Conservation (phyloP, 2,888 invertebrate species). For the Plagodis pulveraria region DNA sequence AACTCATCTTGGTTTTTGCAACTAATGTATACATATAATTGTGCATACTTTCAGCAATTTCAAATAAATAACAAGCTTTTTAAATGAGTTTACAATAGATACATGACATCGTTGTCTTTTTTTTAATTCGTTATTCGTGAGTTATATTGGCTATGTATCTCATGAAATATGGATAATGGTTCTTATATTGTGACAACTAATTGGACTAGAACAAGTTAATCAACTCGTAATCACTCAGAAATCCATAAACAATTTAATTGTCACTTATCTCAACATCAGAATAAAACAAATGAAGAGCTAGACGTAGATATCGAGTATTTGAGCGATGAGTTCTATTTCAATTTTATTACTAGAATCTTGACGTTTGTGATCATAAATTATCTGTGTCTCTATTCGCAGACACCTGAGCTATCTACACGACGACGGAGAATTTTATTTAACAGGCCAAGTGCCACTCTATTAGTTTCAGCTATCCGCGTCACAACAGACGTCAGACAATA, state of each 20-base stretch:
- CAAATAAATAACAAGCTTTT: too few relatives aligned
- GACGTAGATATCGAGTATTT: conserved; percentile 8
- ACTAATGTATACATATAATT: too few relatives aligned
- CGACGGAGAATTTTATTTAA: too few relatives aligned
- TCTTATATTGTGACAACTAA: conserved; percentile 7
- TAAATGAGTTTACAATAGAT: neutral
- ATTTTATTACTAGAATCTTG: conserved; percentile 14
- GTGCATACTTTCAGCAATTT: too few relatives aligned
- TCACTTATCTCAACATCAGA: conserved; percentile 15
- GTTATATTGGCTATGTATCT: neutral
- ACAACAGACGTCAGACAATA: too few relatives aligned
- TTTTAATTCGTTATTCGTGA: neutral
- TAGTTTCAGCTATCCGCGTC: too few relatives aligned
- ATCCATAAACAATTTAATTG: conserved; percentile 22
- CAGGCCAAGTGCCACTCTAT: too few relatives aligned
- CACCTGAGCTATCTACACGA: neutral
- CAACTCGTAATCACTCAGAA: conserved; percentile 10
- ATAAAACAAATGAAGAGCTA: conserved; percentile 15
- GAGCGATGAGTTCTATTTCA: conserved; percentile 11
- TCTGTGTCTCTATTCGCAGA: too few relatives aligned
- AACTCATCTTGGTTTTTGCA: too few relatives aligned
- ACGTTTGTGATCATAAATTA: neutral
- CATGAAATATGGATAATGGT: conserved; percentile 18
- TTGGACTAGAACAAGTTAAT: conserved; percentile 19
- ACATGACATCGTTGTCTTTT: neutral